Evolutionary conservation across 1,140 invertebrate genomes (phyloP).

Genomic region (Cotesia vestalis): DNA sequence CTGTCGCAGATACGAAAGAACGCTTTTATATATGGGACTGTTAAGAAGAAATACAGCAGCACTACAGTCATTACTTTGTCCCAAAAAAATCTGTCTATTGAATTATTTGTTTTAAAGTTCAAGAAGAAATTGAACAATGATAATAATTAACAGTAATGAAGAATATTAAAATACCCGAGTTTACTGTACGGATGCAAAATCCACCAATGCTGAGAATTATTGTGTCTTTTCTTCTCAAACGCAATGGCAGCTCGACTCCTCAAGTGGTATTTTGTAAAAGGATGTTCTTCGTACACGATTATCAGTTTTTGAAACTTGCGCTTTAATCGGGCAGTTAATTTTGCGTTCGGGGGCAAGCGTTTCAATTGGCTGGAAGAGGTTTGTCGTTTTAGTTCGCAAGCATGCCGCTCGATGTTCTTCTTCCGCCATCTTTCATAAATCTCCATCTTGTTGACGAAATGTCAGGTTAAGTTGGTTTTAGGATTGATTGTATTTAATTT

Average conservation of each 20-base stretch:
- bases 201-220: conserved; percentile 51
- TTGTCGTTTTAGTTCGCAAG: conserved; percentile 45
- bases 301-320: conserved; percentile 51
- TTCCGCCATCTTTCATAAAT: neutral
- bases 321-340: conserved; percentile 41
- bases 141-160: conserved; percentile 1
- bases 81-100: conserved; percentile 49
- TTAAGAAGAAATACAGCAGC: conserved; percentile 49
- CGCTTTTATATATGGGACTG: conserved; percentile 45
- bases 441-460: neutral
- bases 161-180: conserved; percentile 42
- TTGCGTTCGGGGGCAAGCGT: conserved; percentile 51
- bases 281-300: conserved; percentile 47
- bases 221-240: conserved; percentile 52
- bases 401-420: conserved; percentile 37
- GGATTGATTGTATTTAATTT: no score
- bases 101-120: no score
- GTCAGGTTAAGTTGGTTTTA: no score
- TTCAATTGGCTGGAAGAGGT: conserved; percentile 50
- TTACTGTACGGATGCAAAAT: conserved; percentile 53
- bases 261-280: conserved; percentile 45
- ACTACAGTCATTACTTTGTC: conserved; percentile 51
- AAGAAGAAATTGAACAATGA: neutral
- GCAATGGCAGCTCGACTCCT: conserved; percentile 50
- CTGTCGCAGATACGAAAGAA: conserved; percentile 48